Evolutionary conservation across 2,888 invertebrate species (phyloP).

Genomic region (Drosophila mercatorum): DNA sequence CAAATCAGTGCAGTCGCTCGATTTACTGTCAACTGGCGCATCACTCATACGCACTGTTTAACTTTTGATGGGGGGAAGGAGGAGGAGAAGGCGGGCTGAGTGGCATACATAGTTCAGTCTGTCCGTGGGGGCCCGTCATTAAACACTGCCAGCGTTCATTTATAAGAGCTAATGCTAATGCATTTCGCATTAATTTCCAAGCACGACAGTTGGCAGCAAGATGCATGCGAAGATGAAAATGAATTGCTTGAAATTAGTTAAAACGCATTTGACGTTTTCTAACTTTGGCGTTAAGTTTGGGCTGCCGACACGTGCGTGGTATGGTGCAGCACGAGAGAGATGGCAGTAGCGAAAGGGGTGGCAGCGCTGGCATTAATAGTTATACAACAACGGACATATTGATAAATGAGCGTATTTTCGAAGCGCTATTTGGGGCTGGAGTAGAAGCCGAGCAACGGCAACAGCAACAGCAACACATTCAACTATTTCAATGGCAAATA

Average conservation of each 20-base stretch:
- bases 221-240: constrained; percentile 69
- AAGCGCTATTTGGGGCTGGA: constrained; percentile 43
- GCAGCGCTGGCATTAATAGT: constrained; percentile 72
- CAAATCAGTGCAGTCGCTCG: constrained; percentile 41
- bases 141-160: constrained; percentile 44
- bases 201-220: constrained; percentile 56
- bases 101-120: constrained; percentile 19
- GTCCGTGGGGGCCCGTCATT: constrained; percentile 20
- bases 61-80: constrained; percentile 18
- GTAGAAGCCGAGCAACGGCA: constrained; percentile 18
- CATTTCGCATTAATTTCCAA: constrained; percentile 67
- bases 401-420: constrained; percentile 80
- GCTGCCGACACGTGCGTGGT: constrained; percentile 42
- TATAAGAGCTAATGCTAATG: constrained; percentile 67
- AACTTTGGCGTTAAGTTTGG: constrained; percentile 59
- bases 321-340: neutral
- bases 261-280: constrained; percentile 72
- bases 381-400: constrained; percentile 82
- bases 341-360: neutral
- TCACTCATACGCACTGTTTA: constrained; percentile 47
- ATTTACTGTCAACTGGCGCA: constrained; percentile 20
- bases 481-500: constrained; percentile 74
- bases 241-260: constrained; percentile 75
- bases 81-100: neutral
- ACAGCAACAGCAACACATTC: constrained; percentile 24